These are phyloP conservation scores for Catalaphyllia jardinei DNA, from an alignment of 64 coral and sea anemone species.

Conservation along the genomic window DNA sequence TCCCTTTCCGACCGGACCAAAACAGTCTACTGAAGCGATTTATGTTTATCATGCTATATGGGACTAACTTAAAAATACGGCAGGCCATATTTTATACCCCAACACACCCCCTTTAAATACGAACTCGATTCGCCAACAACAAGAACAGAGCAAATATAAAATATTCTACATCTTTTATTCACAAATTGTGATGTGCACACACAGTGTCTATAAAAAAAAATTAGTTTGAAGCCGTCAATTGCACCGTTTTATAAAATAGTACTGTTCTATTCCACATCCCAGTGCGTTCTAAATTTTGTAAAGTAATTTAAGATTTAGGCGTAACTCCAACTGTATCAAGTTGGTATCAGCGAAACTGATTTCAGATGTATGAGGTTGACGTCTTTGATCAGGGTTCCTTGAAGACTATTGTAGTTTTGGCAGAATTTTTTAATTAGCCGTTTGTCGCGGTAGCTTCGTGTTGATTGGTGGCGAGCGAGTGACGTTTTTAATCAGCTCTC, in stretches of 20 bases:
- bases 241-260: slow-evolving; percentile 1
- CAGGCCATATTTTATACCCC: too few relatives aligned
- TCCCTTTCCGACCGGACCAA: too few relatives aligned
- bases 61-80: too few relatives aligned
- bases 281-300: background rate
- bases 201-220: background rate
- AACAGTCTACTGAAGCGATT: too few relatives aligned
- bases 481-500: too few relatives aligned
- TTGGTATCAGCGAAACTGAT: background rate
- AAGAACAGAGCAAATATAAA: background rate
- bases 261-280: background rate
- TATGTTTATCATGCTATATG: too few relatives aligned
- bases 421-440: background rate
- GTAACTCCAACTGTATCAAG: background rate
- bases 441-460: too few relatives aligned
- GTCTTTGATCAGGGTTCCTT: background rate
- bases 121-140: background rate
- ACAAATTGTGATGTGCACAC: background rate
- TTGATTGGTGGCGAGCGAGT: too few relatives aligned
- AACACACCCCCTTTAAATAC: too few relatives aligned
- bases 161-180: background rate
- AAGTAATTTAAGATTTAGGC: background rate
- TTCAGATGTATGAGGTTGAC: background rate
- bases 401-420: background rate
- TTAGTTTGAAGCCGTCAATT: background rate